Conservation (phyloP, 2,797 vertebrate genomes). For the Micromesistius poutassou region DNA sequence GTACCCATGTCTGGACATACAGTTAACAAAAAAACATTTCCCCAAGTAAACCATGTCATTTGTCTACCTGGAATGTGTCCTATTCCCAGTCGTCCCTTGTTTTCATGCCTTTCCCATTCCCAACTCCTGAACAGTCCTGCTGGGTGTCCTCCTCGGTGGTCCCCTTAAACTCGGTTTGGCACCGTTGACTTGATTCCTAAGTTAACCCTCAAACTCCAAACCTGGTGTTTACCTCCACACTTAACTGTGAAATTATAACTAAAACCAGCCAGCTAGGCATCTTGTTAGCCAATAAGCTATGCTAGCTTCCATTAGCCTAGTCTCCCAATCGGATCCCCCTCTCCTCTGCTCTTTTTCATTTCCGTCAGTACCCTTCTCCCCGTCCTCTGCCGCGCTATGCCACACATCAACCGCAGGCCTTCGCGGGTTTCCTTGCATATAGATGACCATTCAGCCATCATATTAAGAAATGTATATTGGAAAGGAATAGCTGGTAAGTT, state of each 20-base stretch:
- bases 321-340: conserved; percentile 32
- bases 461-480: not conserved
- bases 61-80: not conserved
- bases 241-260: too few species aligned
- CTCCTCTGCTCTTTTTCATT: conserved; percentile 51
- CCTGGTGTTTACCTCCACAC: not conserved
- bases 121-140: not conserved
- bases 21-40: not conserved
- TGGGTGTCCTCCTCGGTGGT: not conserved
- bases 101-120: not conserved
- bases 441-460: not conserved
- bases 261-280: conserved; percentile 21
- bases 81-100: not conserved
- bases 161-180: not conserved
- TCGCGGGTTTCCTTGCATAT: not conserved
- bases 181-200: not conserved
- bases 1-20: not conserved
- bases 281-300: conserved; percentile 54
- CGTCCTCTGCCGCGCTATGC: conserved; percentile 54
- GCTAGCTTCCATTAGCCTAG: conserved; percentile 38
- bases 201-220: not conserved
- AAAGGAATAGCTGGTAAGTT: conserved; percentile 16
- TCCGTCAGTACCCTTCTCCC: conserved; percentile 60
- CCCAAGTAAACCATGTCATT: not conserved
- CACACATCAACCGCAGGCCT: conserved; percentile 41